Base-by-base conservation (phyloP, 2,113 vertebrate species). In the Hippopotamus amphibius region DNA sequence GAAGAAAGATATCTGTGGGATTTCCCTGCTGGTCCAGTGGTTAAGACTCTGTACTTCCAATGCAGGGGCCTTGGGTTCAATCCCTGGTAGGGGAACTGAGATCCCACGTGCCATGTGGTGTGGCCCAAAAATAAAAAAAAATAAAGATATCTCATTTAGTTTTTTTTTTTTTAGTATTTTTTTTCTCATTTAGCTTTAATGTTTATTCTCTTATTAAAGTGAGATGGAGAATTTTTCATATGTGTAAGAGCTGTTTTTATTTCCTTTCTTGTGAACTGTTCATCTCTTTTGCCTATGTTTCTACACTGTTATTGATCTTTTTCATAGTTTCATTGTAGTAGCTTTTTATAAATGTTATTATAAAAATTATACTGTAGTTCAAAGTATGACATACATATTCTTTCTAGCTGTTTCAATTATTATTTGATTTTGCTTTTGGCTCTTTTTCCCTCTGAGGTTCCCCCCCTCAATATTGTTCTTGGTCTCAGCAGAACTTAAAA, bases 221-320 rank as follows among this genome's bases (percentile, higher is more conserved):
- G 30, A 55, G 14, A 41, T 84, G 5, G 22, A 53, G 17, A 7
- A 15, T 85, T 93, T 89, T 88, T 85, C 37, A 50, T 76, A 19
- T 63, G 41, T 84, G 84, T 81, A 95, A 85, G 71, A 94, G 43
- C 12, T 69, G 65, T 26, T 83, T 91, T 22, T 76, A 46, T 89
- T 96, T 94, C 33, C 12, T 93, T 53, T 81, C 24, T 33, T 94
- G 2, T 94, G 80, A 92, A 72, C 13, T 96, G 21, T 92, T 91
- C 6, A 41, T 95, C 24, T 96, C 63, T 30, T 95, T 71, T 92
- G 79, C 48, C 80, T 68, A 6, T 65, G 84, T 76, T 84, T 81
- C 61, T 68, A n/a, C 6, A 16, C 15, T 55, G 43, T 80, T 37
- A 5, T 82, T 92, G 24, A 68, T 74, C 24, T 92, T 96, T 95